Evolutionary conservation across 2,113 vertebrate genomes (phyloP).

Genomic region (Bos indicus): DNA sequence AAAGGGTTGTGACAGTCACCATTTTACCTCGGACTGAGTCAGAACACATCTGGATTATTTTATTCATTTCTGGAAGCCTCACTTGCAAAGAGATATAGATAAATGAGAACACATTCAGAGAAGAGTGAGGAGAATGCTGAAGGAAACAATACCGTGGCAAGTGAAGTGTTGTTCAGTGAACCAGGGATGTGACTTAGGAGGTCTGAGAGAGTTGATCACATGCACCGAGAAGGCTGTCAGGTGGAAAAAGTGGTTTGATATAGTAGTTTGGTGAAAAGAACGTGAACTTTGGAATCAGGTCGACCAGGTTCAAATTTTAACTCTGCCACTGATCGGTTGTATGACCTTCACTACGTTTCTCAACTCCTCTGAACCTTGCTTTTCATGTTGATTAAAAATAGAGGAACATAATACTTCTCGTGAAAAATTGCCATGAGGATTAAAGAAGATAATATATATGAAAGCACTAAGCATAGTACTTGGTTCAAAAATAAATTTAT

Average conservation of each 20-base stretch:
- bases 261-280: slow-evolving; percentile 30
- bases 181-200: not conserved
- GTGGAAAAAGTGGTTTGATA: not conserved
- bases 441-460: slow-evolving; percentile 4
- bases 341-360: not conserved
- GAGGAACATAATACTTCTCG: not conserved
- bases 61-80: slow-evolving; percentile 26
- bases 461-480: not conserved
- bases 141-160: not conserved
- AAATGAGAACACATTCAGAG: not conserved
- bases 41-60: not conserved
- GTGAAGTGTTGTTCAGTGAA: not conserved
- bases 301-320: not conserved
- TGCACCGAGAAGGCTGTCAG: not conserved
- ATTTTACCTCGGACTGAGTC: not conserved
- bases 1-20: not conserved
- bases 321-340: not conserved
- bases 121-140: not conserved
- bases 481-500: not conserved
- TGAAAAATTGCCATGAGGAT: not conserved
- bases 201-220: not conserved
- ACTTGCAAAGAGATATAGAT: not conserved
- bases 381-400: not conserved
- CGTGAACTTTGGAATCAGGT: not conserved
- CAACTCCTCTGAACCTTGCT: not conserved